These are phyloP conservation scores for Craseonycteris thonglongyai DNA, from an alignment of 2,113 vertebrate genomes.

Conservation along the genomic window DNA sequence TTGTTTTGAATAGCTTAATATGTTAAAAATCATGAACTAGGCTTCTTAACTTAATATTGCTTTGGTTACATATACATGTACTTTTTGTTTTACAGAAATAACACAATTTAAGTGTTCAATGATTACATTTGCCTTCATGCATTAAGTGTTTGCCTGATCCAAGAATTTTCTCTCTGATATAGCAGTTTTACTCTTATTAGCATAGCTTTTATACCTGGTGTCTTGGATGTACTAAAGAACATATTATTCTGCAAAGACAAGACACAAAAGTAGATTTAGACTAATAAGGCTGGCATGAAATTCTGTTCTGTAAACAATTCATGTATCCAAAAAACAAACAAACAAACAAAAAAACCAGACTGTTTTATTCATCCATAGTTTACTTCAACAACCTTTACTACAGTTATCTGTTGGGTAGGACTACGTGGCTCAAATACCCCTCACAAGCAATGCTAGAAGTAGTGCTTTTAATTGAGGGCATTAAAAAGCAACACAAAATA, in stretches of 20 bases:
- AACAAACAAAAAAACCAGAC: background rate
- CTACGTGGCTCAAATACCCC: background rate
- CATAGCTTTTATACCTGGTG: background rate
- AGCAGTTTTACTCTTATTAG: background rate
- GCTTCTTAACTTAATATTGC: background rate
- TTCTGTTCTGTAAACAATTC: background rate
- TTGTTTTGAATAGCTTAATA: conserved; percentile 54
- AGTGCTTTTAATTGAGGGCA: background rate
- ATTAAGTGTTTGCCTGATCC: background rate
- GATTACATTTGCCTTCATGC: background rate
- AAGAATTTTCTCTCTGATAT: background rate
- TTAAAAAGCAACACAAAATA: background rate
- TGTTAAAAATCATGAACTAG: background rate
- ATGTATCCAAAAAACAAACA: background rate
- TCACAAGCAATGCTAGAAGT: background rate
- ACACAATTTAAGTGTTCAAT: background rate
- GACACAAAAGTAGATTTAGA: background rate
- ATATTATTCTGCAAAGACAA: background rate
- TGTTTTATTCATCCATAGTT: background rate
- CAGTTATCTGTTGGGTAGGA: background rate
- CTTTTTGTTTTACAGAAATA: background rate
- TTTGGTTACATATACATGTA: background rate
- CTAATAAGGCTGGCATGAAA: background rate
- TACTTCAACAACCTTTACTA: background rate
- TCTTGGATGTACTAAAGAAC: background rate